Percentiles rank a stretch among this genome's conserved stretches.
phyloP scores from a whole-genome alignment of 2,797 vertebrate genomes.

The Coluber constrictor region DNA sequence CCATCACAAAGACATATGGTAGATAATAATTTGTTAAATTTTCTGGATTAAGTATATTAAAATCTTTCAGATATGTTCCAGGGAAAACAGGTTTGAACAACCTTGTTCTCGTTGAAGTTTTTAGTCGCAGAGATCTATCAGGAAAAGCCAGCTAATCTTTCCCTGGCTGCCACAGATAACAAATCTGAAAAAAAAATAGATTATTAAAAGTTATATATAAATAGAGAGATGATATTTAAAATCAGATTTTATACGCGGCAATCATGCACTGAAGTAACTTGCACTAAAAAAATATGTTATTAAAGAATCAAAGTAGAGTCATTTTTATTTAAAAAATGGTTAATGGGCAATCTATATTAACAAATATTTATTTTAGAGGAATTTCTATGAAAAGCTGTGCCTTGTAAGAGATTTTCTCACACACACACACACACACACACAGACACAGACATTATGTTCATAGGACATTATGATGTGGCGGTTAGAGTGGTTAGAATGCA shows the following conservation, averaged over 20 bases:
- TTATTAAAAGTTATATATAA: background rate
- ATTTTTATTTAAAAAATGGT: background rate
- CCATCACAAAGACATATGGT: background rate
- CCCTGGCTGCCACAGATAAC: background rate
- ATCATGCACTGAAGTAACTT: background rate
- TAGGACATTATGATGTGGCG: background rate
- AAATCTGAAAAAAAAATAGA: background rate
- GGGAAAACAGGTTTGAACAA: background rate
- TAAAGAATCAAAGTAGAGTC: background rate
- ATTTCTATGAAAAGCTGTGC: background rate
- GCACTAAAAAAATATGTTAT: background rate
- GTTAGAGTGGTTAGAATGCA: background rate
- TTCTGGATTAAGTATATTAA: background rate
- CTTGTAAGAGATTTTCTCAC: background rate
- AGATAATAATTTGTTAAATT: background rate
- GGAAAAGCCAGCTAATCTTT: background rate
- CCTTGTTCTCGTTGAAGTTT: background rate
- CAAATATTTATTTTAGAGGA: background rate
- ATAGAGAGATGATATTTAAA: background rate
- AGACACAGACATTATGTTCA: background rate
- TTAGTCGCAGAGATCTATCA: background rate
- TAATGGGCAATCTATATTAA: background rate
- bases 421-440: background rate
- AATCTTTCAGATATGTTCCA: background rate
- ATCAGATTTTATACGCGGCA: background rate